These are phyloP conservation scores for Troides aeacus DNA, from an alignment of 2,888 invertebrate species.

Conservation along the genomic window DNA sequence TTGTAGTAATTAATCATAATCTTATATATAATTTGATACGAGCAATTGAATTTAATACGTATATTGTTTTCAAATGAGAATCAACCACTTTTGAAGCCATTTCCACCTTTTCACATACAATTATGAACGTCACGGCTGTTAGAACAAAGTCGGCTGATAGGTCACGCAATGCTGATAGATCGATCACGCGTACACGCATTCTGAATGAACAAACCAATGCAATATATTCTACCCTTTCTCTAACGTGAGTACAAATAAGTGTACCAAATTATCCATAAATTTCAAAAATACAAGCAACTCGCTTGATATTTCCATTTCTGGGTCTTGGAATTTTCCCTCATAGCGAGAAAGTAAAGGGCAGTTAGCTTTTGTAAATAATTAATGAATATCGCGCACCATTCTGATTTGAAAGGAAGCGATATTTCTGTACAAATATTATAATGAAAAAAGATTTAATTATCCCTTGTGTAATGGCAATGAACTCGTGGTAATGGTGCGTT, in stretches of 20 bases:
- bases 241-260: background rate
- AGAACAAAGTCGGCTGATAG: constrained; percentile 54
- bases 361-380: too few species aligned
- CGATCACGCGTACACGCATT: constrained; percentile 52
- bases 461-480: constrained; percentile 27
- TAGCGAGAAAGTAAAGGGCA: too few species aligned
- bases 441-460: background rate
- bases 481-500: constrained; percentile 43
- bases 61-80: constrained; percentile 30
- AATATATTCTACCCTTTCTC: constrained; percentile 6
- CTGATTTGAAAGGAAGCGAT: background rate
- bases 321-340: too few species aligned
- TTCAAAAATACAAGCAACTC: background rate
- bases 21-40: background rate
- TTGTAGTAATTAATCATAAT: background rate
- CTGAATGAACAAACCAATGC: constrained; percentile 26
- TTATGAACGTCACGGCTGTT: constrained; percentile 61
- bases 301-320: too few species aligned
- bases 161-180: constrained; percentile 62
- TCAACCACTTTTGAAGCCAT: constrained; percentile 20
- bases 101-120: constrained; percentile 37
- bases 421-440: background rate
- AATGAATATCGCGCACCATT: background rate
- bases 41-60: constrained; percentile 6
- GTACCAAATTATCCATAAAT: too few species aligned